Base-by-base conservation (phyloP, 1,140 invertebrate genomes). In the Neoseiulus cucumeris region DNA sequence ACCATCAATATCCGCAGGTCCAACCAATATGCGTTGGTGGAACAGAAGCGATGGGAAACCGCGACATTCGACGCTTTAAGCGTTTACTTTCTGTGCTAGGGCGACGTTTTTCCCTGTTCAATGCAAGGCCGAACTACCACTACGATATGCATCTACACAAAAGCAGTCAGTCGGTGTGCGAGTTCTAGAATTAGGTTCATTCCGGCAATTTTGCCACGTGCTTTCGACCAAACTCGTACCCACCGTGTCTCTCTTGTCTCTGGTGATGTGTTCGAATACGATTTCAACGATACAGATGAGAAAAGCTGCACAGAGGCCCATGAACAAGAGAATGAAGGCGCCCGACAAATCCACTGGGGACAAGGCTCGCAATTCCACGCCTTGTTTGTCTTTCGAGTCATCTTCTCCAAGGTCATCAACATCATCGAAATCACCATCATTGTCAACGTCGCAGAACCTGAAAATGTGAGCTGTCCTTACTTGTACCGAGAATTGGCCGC, bases 401-500 rank as follows among this genome's bases (percentile, higher is more conserved):
- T 59, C 51, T 17, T 59, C 51, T 6, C 51, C 51, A 20, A 28
- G 18, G 22, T 59, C 51, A 59, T 59, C 22, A 20, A 59, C 51
- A 9, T 59, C 51, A 25, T 59, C 51, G 9, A 59, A 59, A 33
- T 59, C 51, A 20, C 51, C 51, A 33, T 59, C 51, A 33, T 59
- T 59, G 22, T 59, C 51, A 17, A 59, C 51, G 9, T 59, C 51
- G 22, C 51, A 59, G 33, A 59, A 59, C 33, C 51, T 59, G 51
- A 14, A 47, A 25, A 39, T 4, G 9, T 39, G 33, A 39, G 33
- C 33, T 39, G 33, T 39, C 9, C 9, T 9, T 6, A 9, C 33
- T 39, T 39, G 33, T 9, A 9, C 33, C n/a, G n/a, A n/a, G n/a
- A n/a, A n/a, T n/a, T n/a, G n/a, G n/a, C n/a, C n/a, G n/a, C n/a